Base-by-base conservation (phyloP, 2,888 invertebrate genomes). In the Dynastes maya region DNA sequence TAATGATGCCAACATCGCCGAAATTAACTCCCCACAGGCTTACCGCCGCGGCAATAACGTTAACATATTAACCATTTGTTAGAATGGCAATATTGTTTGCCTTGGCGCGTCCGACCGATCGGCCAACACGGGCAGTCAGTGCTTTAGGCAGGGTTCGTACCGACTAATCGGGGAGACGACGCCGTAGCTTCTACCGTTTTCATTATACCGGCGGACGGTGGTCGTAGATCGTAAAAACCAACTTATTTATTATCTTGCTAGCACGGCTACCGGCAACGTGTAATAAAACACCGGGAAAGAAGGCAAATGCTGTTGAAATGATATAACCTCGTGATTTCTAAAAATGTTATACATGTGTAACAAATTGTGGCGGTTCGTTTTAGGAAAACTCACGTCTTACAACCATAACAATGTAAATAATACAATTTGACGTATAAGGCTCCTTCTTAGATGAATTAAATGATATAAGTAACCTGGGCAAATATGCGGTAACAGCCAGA, bases 21-120 rank as follows among this genome's bases (percentile, higher is more conserved):
- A 89, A 89, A 89, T 89, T 89, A 89, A 89, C 89, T 89, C 89
- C 89, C 89, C 86, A 87, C 86, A 87, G 88, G 89, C 89, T 89
- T 89, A 89, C 88, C 87, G 85, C 88, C 87, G 85, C 87, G 86
- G 89, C 88, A 89, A 89, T 89, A 89, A 89, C 88, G 89, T 87
- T 89, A 89, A 89, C 89, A 89, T 89, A 89, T 89, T 89, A 89
- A 89, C 89, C 89, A 89, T 89, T 89, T 89, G 89, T 89, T 89
- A 89, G 86, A 87, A 88, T 87, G 86, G 87, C 88, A 88, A 85
- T 85, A 85, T 85, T 77, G 76, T 70, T 72, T 72, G 72, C 58
- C 72, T 58, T 40, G 58, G 37, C 58, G 51, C 72, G 72, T 37
- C 72, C 51, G 37, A 37, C 51, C 49, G 70, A 29, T 27, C 70